A percentile compares a stretch with the other conserved stretches of the same genome.
Conservation (phyloP, 2,797 vertebrate species). For the Smutsia temminckii region DNA sequence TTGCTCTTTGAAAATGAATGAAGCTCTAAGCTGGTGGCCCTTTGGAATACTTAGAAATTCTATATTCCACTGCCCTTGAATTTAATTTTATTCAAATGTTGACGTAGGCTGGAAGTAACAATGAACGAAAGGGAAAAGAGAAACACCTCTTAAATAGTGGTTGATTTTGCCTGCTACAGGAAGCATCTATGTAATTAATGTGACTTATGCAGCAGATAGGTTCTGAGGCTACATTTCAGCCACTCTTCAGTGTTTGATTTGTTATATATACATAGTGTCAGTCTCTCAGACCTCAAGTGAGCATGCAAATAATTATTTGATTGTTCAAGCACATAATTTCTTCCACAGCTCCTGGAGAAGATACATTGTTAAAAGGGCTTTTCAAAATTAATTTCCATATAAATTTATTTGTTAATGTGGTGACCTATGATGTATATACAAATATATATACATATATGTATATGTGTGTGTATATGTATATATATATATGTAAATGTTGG, state of each 20-base stretch:
- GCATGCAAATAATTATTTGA: slow-evolving; percentile 79
- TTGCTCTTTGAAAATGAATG: neutral
- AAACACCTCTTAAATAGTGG: neutral
- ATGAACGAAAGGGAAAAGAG: neutral
- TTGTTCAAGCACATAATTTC: slow-evolving; percentile 78
- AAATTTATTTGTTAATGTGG: slow-evolving; percentile 68
- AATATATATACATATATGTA: neutral
- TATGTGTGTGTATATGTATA: too few relatives aligned
- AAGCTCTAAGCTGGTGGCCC: neutral
- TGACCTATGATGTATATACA: neutral
- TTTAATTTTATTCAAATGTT: neutral
- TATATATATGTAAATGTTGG: neutral
- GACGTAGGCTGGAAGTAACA: neutral
- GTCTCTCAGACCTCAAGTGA: slow-evolving; percentile 43
- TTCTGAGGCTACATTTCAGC: slow-evolving; percentile 52
- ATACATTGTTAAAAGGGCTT: slow-evolving; percentile 73
- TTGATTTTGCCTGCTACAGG: neutral
- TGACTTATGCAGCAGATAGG: neutral
- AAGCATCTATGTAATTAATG: neutral
- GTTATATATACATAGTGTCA: slow-evolving; percentile 17
- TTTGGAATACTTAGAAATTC: neutral
- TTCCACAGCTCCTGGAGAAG: slow-evolving; percentile 61
- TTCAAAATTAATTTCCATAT: slow-evolving; percentile 82
- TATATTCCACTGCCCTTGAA: neutral
- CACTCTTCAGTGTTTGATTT: slow-evolving; percentile 51